Evolutionary conservation across 2,888 invertebrate species (phyloP), one percentile per base, ranked within the genome.

Genomic region (Gymnoscelis rufifasciata): DNA sequence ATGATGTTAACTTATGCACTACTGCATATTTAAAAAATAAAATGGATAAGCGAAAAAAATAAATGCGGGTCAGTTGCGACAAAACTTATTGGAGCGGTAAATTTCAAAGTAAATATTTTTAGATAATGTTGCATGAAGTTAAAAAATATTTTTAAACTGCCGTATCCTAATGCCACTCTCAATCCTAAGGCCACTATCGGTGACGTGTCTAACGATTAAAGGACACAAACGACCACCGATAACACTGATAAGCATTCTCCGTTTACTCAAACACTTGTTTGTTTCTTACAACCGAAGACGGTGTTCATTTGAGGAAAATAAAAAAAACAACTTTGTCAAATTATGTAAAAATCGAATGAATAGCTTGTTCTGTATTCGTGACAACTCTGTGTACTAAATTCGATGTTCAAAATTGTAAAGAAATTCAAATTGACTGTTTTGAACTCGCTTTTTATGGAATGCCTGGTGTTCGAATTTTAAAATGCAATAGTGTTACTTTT

Each of bases 221-320:
- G 86, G 81, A 83, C 81, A 70, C 68, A 72, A 79, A 81, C 81
- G 78, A 82, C 78, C 69, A 62, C 70, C 78, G 84, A 84, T 86
- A 87, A 77, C 69, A 74, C 74, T 81, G 84, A 84, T 84, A 74
- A 68, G 63, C 71, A 86, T 84, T 84, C 83, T 83, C 77, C 79
- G 73, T 83, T 76, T 72, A 68, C 65, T 69, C 75, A 76, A 67
- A 62, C 71, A 77, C 68, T 68, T 73, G 82, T 77, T 75, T 75
- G 70, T 74, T 76, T 71, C 72, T 67, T 68, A 65, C 63, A 68
- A 70, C 64, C 67, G 66, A 66, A 66, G 60, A 62, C 57, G 54
- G 43, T 51, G 46, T 58, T 15, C 47, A 19, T 26, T 33, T 33
- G 19, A 33, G n/a, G n/a, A 33, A 33, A 15, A 31, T 14, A n/a